These are phyloP conservation scores for Neuroscelio doddi DNA, from an alignment of 2,888 invertebrate genomes.

Conservation along the genomic window DNA sequence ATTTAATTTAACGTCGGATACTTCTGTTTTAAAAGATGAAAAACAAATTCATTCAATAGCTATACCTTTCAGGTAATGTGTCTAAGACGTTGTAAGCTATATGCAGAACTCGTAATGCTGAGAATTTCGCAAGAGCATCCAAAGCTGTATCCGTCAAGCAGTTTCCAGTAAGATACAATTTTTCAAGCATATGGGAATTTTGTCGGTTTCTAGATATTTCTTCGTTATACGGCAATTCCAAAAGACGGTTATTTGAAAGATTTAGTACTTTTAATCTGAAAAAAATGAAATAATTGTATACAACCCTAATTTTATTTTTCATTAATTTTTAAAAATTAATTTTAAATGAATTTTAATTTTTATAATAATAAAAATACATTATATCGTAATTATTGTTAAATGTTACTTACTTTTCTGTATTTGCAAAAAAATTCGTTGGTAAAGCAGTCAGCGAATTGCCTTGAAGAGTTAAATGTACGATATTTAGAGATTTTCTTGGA, in stretches of 20 bases:
- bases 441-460: conserved; percentile 84
- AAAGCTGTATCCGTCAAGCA: conserved; percentile 81
- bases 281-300: neutral
- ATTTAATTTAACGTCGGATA: no score
- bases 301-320: no score
- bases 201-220: conserved; percentile 67
- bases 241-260: conserved; percentile 84
- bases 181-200: conserved; percentile 74
- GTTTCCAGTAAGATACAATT: conserved; percentile 83
- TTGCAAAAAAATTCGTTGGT: conserved; percentile 84
- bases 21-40: no score
- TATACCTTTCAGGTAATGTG: conserved; percentile 78
- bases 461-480: conserved; percentile 80
- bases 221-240: conserved; percentile 78
- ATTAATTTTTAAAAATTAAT: no score
- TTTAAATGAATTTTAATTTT: neutral
- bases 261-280: conserved; percentile 80
- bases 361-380: neutral
- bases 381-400: neutral
- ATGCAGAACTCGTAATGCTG: conserved; percentile 81
- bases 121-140: conserved; percentile 78
- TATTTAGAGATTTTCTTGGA: conserved; percentile 80
- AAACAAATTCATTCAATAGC: neutral
- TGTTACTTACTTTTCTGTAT: conserved; percentile 72
- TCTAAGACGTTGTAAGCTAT: conserved; percentile 86